Percentiles rank a stretch among this genome's conserved stretches.
Conservation (phyloP, 92 coral and sea anemone genomes). For the Siderastrea radians region DNA sequence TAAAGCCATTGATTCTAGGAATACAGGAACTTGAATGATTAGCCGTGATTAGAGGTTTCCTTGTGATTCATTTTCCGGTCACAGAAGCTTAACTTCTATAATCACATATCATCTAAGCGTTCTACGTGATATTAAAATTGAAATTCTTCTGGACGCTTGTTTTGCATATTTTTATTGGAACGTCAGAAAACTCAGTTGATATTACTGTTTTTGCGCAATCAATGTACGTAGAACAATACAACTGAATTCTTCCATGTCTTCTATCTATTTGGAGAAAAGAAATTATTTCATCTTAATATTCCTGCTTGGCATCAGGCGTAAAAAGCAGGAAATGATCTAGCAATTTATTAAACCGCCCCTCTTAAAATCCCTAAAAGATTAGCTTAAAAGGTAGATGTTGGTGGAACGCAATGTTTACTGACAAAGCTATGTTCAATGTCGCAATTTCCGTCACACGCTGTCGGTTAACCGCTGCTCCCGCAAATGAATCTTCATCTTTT, state of each 20-base stretch:
- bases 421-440: background rate
- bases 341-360: background rate
- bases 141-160: background rate
- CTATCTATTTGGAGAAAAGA: background rate
- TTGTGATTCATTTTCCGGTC: too few species aligned
- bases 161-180: background rate
- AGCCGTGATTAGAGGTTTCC: too few species aligned
- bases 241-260: background rate
- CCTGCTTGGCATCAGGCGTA: background rate
- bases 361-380: conserved; percentile 10
- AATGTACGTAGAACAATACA: background rate
- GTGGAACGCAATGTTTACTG: background rate
- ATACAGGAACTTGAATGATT: too few species aligned
- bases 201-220: background rate
- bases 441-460: background rate
- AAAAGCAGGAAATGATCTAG: conserved; percentile 15
- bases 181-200: background rate
- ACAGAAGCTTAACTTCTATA: too few species aligned
- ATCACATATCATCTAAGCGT: too few species aligned
- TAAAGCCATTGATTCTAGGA: too few species aligned
- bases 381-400: background rate
- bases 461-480: background rate
- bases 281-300: background rate
- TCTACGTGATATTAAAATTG: too few species aligned
- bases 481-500: too few species aligned